phyloP scores from a whole-genome alignment of 2,888 invertebrate species.

The Taphrorychus bicolor region DNA sequence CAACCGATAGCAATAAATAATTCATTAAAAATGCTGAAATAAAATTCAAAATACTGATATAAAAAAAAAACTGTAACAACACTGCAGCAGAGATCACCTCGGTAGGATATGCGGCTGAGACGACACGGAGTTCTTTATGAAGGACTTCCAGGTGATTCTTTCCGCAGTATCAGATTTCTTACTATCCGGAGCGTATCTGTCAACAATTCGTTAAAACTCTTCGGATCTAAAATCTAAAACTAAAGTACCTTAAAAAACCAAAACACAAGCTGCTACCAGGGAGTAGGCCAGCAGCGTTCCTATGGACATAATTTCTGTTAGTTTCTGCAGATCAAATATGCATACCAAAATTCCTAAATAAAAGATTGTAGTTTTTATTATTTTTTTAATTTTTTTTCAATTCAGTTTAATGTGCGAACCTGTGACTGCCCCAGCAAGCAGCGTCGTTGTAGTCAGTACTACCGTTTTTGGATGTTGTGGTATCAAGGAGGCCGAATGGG shows the following conservation, averaged over 20 bases:
- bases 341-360: constrained; percentile 76
- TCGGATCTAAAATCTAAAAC: no score
- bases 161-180: constrained; percentile 51
- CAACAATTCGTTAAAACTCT: no score
- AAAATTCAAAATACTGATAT: no score
- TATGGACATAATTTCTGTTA: constrained; percentile 92
- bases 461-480: constrained; percentile 71
- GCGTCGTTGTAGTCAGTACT: constrained; percentile 77
- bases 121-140: constrained; percentile 61
- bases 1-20: no score
- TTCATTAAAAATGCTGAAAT: no score
- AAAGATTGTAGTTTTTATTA: constrained; percentile 43
- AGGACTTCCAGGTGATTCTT: constrained; percentile 47
- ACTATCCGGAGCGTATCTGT: constrained; percentile 59
- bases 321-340: constrained; percentile 79
- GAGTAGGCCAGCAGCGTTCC: constrained; percentile 87
- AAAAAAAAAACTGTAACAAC: no score
- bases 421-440: constrained; percentile 72
- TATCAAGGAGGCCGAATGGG: no score
- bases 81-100: constrained; percentile 59
- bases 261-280: constrained; percentile 86
- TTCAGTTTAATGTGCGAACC: constrained; percentile 63
- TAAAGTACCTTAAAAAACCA: constrained; percentile 77
- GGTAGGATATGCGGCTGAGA: constrained; percentile 57
- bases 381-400: background rate